Percentiles rank a stretch among this genome's conserved stretches.
phyloP scores from a whole-genome alignment of 1,140 invertebrate species.

The Formica selysi region DNA sequence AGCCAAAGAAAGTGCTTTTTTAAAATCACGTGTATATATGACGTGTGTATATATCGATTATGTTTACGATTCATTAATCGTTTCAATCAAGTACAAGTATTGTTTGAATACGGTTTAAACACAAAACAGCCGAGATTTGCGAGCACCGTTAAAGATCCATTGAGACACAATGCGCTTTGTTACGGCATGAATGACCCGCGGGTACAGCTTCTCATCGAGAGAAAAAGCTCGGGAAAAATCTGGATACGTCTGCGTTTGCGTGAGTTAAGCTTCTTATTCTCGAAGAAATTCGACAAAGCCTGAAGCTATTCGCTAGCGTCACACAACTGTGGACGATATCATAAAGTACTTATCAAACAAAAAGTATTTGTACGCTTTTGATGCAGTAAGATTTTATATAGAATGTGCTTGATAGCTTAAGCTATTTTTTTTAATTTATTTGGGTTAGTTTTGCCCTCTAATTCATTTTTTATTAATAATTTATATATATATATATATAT shows the following conservation, averaged over 20 bases:
- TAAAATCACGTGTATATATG: background rate
- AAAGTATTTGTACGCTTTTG: background rate
- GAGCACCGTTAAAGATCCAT: constrained; percentile 44
- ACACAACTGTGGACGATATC: constrained; percentile 30
- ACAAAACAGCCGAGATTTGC: constrained; percentile 17
- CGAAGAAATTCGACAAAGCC: constrained; percentile 54
- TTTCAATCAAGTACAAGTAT: background rate
- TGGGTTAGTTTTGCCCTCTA: background rate
- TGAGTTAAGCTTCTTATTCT: constrained; percentile 61
- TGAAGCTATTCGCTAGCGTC: constrained; percentile 17
- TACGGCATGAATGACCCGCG: constrained; percentile 33
- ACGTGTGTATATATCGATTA: background rate
- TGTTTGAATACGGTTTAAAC: constrained; percentile 26
- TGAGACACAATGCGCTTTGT: constrained; percentile 20
- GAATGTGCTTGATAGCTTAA: background rate
- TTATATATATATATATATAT: background rate
- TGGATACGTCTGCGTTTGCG: constrained; percentile 23
- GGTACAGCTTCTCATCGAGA: constrained; percentile 2
- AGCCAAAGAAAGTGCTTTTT: background rate
- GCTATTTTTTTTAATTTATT: background rate
- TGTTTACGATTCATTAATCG: background rate
- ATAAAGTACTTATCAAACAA: constrained; percentile 11
- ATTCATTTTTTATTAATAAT: background rate
- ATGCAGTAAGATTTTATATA: background rate
- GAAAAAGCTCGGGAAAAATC: constrained; percentile 45